A percentile compares a stretch with the other conserved stretches of the same genome.
These are phyloP conservation scores for Spheniscus mendiculus DNA, from an alignment of 2,113 vertebrate species.

Conservation along the genomic window DNA sequence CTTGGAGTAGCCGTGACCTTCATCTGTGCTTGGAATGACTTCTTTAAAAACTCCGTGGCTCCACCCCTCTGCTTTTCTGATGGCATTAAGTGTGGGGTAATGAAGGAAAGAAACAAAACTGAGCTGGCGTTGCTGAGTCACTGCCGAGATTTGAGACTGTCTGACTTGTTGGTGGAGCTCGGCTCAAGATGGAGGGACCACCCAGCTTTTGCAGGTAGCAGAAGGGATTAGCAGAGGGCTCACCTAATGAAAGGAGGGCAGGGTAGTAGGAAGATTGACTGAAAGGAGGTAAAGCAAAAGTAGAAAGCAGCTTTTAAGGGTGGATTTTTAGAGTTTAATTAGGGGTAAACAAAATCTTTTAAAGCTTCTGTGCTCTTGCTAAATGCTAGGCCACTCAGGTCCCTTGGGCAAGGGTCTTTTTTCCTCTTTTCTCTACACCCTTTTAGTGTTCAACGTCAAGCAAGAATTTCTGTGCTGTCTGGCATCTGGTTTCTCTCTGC, in stretches of 20 bases:
- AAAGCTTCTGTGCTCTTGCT: background rate
- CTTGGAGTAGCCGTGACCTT: background rate
- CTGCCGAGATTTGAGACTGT: background rate
- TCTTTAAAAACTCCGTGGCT: background rate
- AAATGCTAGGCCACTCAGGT: rapidly evolving
- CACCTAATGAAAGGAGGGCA: background rate
- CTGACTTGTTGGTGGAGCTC: background rate
- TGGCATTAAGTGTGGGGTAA: background rate
- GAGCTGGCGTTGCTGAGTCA: constrained; percentile 31
- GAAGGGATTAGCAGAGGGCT: background rate
- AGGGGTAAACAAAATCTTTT: background rate
- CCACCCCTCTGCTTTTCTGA: background rate
- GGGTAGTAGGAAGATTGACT: background rate
- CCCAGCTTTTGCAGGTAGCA: background rate
- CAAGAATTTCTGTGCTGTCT: background rate
- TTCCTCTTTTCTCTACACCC: background rate
- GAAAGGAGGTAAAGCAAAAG: background rate
- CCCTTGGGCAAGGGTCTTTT: background rate
- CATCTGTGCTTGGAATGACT: background rate
- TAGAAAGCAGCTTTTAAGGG: background rate
- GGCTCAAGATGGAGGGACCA: background rate
- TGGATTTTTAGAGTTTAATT: background rate
- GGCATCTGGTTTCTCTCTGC: background rate
- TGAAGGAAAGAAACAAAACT: background rate
- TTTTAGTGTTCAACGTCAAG: background rate